Evolutionary conservation across 2,113 vertebrate genomes (phyloP).

Genomic region (Pycnonotus jocosus): DNA sequence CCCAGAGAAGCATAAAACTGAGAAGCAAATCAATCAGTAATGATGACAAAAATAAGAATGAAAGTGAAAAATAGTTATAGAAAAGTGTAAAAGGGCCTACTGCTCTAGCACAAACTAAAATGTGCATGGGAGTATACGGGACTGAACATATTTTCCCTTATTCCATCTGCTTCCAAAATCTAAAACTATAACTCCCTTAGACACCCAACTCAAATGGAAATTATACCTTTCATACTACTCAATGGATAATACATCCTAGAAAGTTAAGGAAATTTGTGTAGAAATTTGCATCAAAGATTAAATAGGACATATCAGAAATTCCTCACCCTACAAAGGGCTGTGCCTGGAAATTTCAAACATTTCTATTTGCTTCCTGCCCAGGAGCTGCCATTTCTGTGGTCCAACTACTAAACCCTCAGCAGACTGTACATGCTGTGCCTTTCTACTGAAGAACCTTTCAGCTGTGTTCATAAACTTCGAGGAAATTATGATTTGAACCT

Average conservation of each 20-base stretch:
- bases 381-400: background rate
- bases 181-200: background rate
- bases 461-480: background rate
- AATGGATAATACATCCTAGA: background rate
- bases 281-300: background rate
- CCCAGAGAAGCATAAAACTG: background rate
- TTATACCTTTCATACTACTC: background rate
- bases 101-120: background rate
- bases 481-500: background rate
- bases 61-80: background rate
- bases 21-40: background rate
- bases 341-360: background rate
- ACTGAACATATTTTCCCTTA: background rate
- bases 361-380: background rate
- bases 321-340: background rate
- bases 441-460: background rate
- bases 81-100: background rate
- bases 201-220: background rate
- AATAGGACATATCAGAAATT: background rate
- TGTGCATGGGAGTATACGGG: background rate
- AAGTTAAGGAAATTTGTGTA: background rate
- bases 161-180: background rate
- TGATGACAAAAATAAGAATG: background rate
- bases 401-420: background rate
- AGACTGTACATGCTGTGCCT: background rate